These are phyloP conservation scores for Xiphophorus birchmanni DNA, from an alignment of 2,797 vertebrate genomes.

Conservation along the genomic window DNA sequence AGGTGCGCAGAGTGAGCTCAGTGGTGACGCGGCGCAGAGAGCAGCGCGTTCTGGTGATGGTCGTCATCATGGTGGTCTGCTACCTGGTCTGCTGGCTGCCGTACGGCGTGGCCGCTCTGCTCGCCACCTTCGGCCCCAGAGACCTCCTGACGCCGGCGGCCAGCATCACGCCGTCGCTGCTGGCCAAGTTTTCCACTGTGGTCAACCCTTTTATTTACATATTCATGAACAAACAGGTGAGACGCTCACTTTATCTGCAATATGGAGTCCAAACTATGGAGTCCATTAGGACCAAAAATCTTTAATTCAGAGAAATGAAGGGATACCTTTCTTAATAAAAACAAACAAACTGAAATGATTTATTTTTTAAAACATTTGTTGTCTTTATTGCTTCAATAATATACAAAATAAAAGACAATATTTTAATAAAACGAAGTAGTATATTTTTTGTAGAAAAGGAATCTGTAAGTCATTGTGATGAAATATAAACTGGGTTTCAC, in stretches of 20 bases:
- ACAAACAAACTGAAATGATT: no score
- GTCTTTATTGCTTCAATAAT: no score
- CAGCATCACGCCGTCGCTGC: conserved; percentile 82
- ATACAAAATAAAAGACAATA: no score
- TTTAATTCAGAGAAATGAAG: background rate
- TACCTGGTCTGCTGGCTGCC: conserved; percentile 88
- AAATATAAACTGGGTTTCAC: no score
- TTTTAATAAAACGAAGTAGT: no score
- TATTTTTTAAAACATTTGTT: no score
- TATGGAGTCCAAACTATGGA: no score
- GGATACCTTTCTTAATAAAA: no score
- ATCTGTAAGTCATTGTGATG: no score
- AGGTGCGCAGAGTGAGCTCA: conserved; percentile 75
- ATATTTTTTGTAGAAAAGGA: no score
- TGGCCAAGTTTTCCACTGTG: conserved; percentile 86
- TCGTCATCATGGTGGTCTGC: conserved; percentile 82
- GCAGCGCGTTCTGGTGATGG: conserved; percentile 81
- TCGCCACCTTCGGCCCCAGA: conserved; percentile 78
- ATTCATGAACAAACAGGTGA: conserved; percentile 88
- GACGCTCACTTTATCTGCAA: background rate
- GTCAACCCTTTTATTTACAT: conserved; percentile 86
- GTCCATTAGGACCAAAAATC: no score
- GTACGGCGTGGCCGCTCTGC: conserved; percentile 80
- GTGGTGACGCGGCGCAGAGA: conserved; percentile 69
- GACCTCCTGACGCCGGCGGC: conserved; percentile 77